Evolutionary conservation across 1,140 invertebrate species (phyloP), one percentile per base, ranked within the genome.

Genomic region (Drusus annulatus): DNA sequence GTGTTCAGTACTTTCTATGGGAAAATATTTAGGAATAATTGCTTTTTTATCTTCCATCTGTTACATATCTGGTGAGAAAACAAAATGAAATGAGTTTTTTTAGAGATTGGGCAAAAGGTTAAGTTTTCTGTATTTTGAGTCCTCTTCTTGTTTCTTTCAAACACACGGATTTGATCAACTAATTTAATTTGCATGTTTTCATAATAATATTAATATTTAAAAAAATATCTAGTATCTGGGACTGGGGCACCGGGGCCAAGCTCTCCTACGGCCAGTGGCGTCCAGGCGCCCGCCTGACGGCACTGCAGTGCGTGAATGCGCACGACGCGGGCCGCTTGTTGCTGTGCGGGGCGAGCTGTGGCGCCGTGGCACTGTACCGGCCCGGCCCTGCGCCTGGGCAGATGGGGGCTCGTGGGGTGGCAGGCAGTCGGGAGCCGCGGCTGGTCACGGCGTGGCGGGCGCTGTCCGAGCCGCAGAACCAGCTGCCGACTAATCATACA

Each of bases 301-400:
- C 94, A 50, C 89, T 98, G 45, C 94, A 97, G 84, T 97, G 97
- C 87, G 88, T 98, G n/a, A 98, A 99, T 90, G 91, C 94, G 71
- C 96, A 98, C 86, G 95, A 97, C 86, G 76, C 76, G 1, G 79
- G 81, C 7, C 91, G 93, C 76, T 90, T 93, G 28, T 87, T 96
- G 79, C 87, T 96, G 23, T 90, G 96, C 87, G 91, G 93, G 51
- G 94, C 93, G 73, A 91, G 92, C 82, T 94, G 96, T 87, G 96
- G 96, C 36, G 91, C 94, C 63, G 90, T 97, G 17, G 91, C 93
- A 84, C 86, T 97, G 10, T 97, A 86, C 85, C 85, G 85, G 51
- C 58, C 80, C 81, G 84, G 84, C 85, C 83, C 85, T 85, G 36
- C 28, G 0, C 65, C 65, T 84, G 84, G 85, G 79, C 21, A 50